These are phyloP conservation scores for Zaprionus nigranus DNA, from an alignment of 1,140 invertebrate genomes.

Conservation along the genomic window DNA sequence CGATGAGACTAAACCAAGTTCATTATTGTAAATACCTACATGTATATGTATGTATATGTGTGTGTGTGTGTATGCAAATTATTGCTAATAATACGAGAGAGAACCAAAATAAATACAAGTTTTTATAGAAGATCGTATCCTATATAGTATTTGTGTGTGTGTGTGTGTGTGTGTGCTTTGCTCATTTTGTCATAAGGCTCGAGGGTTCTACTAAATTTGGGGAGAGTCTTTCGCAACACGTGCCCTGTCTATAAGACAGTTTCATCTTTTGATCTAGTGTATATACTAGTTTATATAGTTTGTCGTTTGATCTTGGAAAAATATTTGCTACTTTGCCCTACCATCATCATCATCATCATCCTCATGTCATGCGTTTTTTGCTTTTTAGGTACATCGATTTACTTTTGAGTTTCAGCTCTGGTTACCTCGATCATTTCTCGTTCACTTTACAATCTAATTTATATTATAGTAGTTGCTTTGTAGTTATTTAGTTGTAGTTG, in stretches of 20 bases:
- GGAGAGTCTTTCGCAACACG: constrained; percentile 30
- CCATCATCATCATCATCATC: not conserved
- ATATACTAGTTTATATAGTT: not conserved
- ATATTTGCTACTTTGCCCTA: constrained; percentile 44
- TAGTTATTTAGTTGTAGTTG: not conserved
- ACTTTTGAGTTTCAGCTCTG: constrained; percentile 38
- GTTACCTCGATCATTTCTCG: constrained; percentile 5
- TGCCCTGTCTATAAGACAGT: constrained; percentile 4
- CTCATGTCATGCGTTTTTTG: constrained; percentile 47
- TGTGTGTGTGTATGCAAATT: constrained; percentile 54
- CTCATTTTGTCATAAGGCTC: constrained; percentile 2
- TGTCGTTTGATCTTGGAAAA: constrained; percentile 12
- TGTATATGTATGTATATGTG: constrained; percentile 18
- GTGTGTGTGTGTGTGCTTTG: not conserved
- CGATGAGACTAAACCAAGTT: constrained; percentile 64
- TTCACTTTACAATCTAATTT: constrained; percentile 1
- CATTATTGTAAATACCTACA: constrained; percentile 44
- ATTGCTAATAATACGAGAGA: constrained; percentile 77
- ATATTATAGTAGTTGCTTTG: constrained; percentile 1
- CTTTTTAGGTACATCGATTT: constrained; percentile 74
- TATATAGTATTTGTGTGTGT: constrained; percentile 23
- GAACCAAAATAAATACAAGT: constrained; percentile 56
- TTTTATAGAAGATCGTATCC: constrained; percentile 16
- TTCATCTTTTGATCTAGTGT: not conserved
- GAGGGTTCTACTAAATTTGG: constrained; percentile 3